These are phyloP conservation scores for Tachina grossa DNA, from an alignment of 2,888 invertebrate species.

Conservation along the genomic window DNA sequence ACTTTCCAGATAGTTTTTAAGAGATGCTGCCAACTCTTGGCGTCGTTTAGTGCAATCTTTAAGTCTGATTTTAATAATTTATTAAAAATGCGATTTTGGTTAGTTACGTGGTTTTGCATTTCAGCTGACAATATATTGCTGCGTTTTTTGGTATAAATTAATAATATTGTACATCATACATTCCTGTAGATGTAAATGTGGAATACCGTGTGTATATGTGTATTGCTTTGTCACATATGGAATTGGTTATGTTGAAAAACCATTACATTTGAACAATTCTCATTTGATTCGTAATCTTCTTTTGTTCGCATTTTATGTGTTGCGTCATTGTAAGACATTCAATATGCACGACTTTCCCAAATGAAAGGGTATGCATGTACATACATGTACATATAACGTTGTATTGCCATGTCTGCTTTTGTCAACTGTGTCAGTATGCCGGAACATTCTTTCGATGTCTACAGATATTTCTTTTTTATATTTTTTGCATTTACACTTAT, in stretches of 20 bases:
- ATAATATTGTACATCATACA: too few species aligned
- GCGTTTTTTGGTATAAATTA: too few species aligned
- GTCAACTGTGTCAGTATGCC: not conserved
- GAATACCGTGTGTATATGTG: not conserved
- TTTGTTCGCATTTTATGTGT: slow-evolving; percentile 62
- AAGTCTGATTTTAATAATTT: too few species aligned
- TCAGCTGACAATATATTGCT: too few species aligned
- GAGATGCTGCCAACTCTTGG: too few species aligned
- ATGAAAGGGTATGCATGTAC: not conserved
- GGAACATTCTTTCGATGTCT: not conserved
- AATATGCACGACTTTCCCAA: not conserved
- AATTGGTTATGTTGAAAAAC: slow-evolving; percentile 51
- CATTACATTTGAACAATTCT: slow-evolving; percentile 57
- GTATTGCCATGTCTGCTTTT: not conserved
- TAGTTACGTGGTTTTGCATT: too few species aligned
- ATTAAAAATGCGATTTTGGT: too few species aligned
- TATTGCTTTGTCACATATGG: not conserved
- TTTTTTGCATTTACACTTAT: slow-evolving; percentile 15
- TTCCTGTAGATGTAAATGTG: too few species aligned
- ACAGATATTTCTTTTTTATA: not conserved
- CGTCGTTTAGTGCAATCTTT: too few species aligned
- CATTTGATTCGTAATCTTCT: slow-evolving; percentile 71
- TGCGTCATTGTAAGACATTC: slow-evolving; percentile 43
- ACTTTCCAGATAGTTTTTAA: too few species aligned
- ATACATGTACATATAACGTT: not conserved